These are phyloP conservation scores for Drosophila basisetae DNA, from an alignment of 2,888 invertebrate species.

Conservation along the genomic window DNA sequence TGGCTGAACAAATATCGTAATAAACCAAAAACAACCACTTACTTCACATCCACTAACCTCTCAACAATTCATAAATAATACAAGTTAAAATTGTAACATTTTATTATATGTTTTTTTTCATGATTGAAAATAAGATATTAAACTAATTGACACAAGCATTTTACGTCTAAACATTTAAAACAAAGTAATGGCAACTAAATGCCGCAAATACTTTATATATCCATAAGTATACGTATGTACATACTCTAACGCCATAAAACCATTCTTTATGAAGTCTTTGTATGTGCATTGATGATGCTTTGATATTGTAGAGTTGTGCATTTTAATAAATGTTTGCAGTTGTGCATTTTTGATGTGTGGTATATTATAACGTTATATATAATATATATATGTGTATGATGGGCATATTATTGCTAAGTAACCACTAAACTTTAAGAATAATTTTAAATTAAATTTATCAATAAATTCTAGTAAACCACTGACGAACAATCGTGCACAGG, in stretches of 20 bases:
- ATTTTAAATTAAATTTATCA: conserved; percentile 35
- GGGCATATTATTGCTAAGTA: conserved; percentile 36
- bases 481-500: conserved; percentile 18
- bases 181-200: conserved; percentile 28
- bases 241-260: conserved; percentile 13
- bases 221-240: conserved; percentile 23
- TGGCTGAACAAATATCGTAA: not conserved
- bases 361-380: conserved; percentile 22
- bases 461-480: conserved; percentile 43
- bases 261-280: conserved; percentile 4
- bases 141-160: conserved; percentile 52
- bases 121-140: conserved; percentile 33
- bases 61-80: not conserved
- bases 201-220: conserved; percentile 27
- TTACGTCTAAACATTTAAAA: conserved; percentile 31
- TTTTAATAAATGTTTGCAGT: conserved; percentile 9
- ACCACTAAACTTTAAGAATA: conserved; percentile 36
- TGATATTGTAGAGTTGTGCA: conserved; percentile 21
- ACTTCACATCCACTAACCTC: not conserved
- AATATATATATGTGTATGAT: conserved; percentile 5
- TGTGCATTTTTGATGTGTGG: conserved; percentile 19
- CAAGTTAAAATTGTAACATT: conserved; percentile 22
- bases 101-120: conserved; percentile 12
- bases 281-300: conserved; percentile 8
- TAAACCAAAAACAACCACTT: not conserved